These are phyloP conservation scores for Bradypus variegatus DNA, from an alignment of 2,797 vertebrate genomes.

Conservation along the genomic window DNA sequence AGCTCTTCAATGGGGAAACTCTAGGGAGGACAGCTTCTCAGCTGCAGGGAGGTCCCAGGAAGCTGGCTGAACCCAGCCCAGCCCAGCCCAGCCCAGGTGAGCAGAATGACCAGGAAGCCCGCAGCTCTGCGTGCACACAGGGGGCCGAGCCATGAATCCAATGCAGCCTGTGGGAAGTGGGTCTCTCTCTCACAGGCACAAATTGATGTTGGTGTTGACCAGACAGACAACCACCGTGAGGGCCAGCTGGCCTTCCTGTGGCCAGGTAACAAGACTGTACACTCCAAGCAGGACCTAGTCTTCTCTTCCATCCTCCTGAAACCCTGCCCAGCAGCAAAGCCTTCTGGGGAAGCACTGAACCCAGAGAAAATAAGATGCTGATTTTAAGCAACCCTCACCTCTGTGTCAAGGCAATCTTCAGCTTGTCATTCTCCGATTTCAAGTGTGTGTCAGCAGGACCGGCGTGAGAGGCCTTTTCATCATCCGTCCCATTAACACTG, in stretches of 20 bases:
- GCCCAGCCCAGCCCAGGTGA: neutral
- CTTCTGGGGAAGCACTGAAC: neutral
- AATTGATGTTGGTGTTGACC: neutral
- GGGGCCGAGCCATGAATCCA: neutral
- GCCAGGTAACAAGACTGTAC: neutral
- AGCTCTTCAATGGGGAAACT: neutral
- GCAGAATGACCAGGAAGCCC: neutral
- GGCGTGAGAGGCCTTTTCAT: slow-evolving; percentile 88
- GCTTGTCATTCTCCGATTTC: slow-evolving; percentile 88
- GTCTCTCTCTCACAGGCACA: neutral
- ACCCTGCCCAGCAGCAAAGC: neutral
- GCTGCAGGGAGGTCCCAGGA: neutral
- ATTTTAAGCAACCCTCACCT: slow-evolving; percentile 74
- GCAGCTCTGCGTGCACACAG: fast-evolving
- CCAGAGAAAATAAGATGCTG: fast-evolving
- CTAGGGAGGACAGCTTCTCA: neutral
- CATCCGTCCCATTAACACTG: slow-evolving; percentile 92
- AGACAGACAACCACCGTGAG: neutral
- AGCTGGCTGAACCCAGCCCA: no score
- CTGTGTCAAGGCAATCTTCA: slow-evolving; percentile 89
- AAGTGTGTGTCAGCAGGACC: slow-evolving; percentile 80
- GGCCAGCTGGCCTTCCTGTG: neutral
- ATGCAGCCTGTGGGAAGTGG: neutral
- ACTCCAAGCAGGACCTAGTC: neutral
- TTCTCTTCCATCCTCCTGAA: neutral